Base-by-base conservation (phyloP, 2,797 vertebrate genomes). In the Phataginus tricuspis region DNA sequence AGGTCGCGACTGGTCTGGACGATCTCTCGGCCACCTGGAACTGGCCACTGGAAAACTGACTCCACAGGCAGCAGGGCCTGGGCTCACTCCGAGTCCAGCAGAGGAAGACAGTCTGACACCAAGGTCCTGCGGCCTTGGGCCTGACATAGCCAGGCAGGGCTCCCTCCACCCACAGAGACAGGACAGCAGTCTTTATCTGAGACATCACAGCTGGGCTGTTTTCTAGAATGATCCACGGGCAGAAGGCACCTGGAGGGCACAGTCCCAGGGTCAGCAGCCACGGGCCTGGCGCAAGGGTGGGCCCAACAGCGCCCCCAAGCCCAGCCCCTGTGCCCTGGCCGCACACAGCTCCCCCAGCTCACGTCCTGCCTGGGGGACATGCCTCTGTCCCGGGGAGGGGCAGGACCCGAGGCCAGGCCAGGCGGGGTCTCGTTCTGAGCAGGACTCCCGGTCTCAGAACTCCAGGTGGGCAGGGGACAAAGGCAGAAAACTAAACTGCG, bases 331-430 rank as follows among this genome's bases (percentile, higher is more conserved):
- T 11, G 13, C 11, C 37, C 31, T 19, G 27, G 14, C 42, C 0
- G 0, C 55, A 42, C 0, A 3, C 37, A 37, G 23, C 8, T 51
- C 11, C 31, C 19, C 37, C 2, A 1, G 42, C n/a, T 21, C 7
- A 4, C 4, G 37, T 49, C 37, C 7, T 29, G 45, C 29, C 37
- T 4, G 1, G 31, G 49, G 6, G 39, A 51, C 21, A 61, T 1
- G 31, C 68, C 69, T 59, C 45, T 45, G 0, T 34, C 55, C 31
- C 31, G 45, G 85, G 29, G 34, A 21, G 68, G 25, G 84, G 29
- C 10, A 4, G 11, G 85, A 13, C 21, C 84, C 5, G 15, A 18
- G 66, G 18, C 18, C 37, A 59, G 61, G 7, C 63, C 31, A 2
- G 75, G 84, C 5, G 19, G 77, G 39, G 53, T 13, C 39, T 7